Evolutionary conservation across 2,888 invertebrate species (phyloP), one percentile per base, ranked within the genome.

Genomic region (Pyrocoelia pectoralis): DNA sequence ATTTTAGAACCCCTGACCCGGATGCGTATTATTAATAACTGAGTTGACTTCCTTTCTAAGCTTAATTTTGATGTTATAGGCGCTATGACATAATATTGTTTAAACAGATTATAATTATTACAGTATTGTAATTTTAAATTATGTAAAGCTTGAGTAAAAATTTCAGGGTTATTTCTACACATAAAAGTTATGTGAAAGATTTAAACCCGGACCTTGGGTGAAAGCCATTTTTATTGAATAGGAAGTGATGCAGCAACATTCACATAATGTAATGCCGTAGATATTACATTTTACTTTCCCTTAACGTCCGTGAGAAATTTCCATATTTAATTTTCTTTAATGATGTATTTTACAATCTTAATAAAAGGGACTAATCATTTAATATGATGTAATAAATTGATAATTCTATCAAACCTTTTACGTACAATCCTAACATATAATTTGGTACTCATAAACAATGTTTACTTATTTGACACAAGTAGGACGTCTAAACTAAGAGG

Each of bases 221-320:
- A 64, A 64, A 64, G 63, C 63, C 41, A 43, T 19, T 13, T 51
- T 43, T 24, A 4, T 52, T 52, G 29, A 52, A 38, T 52, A 52
- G 52, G 52, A 52, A 52, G 28, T 38, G 38, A 46, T 46, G 46
- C 6, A 4, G 17, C 51, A 9, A 8, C 15, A 41, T 33, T 33
- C 33, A 33, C 33, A n/a, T 6, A 33, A 10, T 24, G 33, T 2
- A n/a, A n/a, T n/a, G 40, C 18, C 29, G 13, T 60, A 54, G 48
- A 29, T 50, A 56, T 18, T 29, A 33, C 10, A 33, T 24, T 46
- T 63, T 41, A 63, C 63, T 63, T 63, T 63, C 63, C 53, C 63
- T 63, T 63, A 17, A 33, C 28, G 52, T 63, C 58, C 58, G 63
- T 63, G 63, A 58, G 63, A 58, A 58, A 54, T 58, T 54, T 52